Conservation (phyloP, 2,797 vertebrate species). For the Lacerta agilis region DNA sequence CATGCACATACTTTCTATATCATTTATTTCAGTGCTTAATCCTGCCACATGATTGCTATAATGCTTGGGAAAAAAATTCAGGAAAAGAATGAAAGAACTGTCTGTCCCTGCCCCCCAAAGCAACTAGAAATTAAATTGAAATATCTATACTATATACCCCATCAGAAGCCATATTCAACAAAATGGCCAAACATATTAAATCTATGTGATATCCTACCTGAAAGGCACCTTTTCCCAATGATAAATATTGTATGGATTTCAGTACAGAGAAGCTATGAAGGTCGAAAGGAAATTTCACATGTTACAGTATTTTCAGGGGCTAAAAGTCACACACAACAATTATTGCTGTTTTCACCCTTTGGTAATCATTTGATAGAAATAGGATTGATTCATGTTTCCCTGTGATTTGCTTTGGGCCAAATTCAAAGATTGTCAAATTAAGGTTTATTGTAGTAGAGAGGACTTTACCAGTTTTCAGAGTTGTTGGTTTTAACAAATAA, state of each 20-base stretch:
- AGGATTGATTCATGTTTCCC: conserved; percentile 52
- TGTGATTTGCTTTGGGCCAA: conserved; percentile 32
- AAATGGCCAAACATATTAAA: conserved; percentile 19
- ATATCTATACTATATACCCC: not conserved
- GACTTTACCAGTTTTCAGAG: not conserved
- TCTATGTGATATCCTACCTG: not conserved
- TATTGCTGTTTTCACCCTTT: conserved; percentile 60
- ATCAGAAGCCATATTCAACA: not conserved
- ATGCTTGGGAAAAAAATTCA: conserved; percentile 38
- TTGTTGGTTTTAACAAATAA: fast-evolving
- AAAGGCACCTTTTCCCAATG: conserved; percentile 51
- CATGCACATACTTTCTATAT: conserved; percentile 30
- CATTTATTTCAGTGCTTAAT: conserved; percentile 59
- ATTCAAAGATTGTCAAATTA: conserved; percentile 44
- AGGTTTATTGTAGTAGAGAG: conserved; percentile 26
- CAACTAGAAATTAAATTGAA: conserved; percentile 24
- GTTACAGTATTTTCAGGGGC: conserved; percentile 44
- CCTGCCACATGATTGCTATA: conserved; percentile 30
- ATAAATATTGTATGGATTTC: conserved; percentile 39
- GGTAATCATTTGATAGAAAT: conserved; percentile 47
- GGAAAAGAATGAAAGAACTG: conserved; percentile 27
- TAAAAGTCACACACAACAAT: conserved; percentile 53
- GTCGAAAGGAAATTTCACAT: conserved; percentile 60
- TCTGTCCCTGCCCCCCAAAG: not conserved
- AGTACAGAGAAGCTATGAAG: conserved; percentile 38